These are phyloP conservation scores for Triplophysa siluroides DNA, from an alignment of 2,113 vertebrate species.

Conservation along the genomic window DNA sequence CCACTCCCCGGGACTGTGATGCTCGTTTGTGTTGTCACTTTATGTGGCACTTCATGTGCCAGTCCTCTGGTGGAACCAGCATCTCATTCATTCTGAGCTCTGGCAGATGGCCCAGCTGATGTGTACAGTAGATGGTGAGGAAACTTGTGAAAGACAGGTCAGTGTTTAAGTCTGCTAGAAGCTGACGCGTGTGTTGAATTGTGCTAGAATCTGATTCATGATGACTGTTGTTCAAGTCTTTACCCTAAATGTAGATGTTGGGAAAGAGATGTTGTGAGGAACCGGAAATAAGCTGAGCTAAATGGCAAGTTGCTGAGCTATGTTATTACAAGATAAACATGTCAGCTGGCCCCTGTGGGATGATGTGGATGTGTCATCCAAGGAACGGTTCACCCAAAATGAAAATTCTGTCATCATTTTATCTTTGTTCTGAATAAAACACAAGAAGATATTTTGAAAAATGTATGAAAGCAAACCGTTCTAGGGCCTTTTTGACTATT, in stretches of 20 bases:
- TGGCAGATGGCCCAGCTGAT: not conserved
- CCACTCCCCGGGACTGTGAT: not conserved
- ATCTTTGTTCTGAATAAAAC: too few relatives aligned
- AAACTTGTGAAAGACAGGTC: constrained; percentile 34
- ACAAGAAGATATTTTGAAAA: too few relatives aligned
- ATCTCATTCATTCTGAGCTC: not conserved
- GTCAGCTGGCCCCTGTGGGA: not conserved
- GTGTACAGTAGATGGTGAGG: not conserved
- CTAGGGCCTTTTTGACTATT: too few relatives aligned
- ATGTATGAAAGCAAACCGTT: too few relatives aligned
- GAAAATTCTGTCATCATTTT: too few relatives aligned
- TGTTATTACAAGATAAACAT: not conserved
- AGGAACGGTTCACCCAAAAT: not conserved
- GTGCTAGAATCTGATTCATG: not conserved
- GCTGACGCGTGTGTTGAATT: too few relatives aligned
- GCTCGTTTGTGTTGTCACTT: constrained; percentile 5
- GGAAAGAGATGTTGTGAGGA: not conserved
- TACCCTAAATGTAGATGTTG: not conserved
- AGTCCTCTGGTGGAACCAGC: not conserved
- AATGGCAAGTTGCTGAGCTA: not conserved
- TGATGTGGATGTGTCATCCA: not conserved
- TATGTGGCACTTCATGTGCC: not conserved
- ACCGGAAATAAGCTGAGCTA: not conserved
- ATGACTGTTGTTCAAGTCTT: constrained; percentile 1
- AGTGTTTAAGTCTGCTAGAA: not conserved